phyloP scores from a whole-genome alignment of 2,888 invertebrate species.

The Phalera bucephala region DNA sequence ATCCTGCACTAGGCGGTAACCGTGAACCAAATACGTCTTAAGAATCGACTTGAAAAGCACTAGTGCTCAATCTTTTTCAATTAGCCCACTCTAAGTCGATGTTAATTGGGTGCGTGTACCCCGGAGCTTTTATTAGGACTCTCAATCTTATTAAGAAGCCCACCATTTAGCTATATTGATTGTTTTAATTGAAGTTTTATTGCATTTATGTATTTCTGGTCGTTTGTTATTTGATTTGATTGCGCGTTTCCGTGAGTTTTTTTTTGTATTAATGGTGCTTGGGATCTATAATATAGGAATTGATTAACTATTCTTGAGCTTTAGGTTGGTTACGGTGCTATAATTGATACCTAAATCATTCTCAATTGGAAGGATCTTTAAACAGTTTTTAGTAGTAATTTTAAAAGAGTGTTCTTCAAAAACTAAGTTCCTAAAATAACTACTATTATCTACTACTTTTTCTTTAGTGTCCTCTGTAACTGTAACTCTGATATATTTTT shows the following conservation, averaged over 20 bases:
- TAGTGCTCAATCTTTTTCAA: not conserved
- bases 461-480: no score
- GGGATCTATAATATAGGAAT: no score
- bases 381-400: no score
- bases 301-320: no score
- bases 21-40: not conserved
- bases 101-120: not conserved
- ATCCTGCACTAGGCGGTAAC: not conserved
- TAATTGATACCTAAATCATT: no score
- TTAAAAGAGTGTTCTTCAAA: no score
- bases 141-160: not conserved
- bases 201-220: slow-evolving; percentile 2
- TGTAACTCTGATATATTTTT: no score
- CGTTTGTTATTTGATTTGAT: slow-evolving; percentile 4
- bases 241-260: not conserved
- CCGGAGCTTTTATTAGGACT: not conserved
- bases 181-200: not conserved
- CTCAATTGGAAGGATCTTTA: no score
- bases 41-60: not conserved
- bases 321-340: no score
- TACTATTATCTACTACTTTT: no score
- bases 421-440: no score
- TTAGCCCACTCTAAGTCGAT: not conserved
- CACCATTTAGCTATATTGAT: not conserved
- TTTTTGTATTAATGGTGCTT: no score